A percentile compares a stretch with the other conserved stretches of the same genome.
Evolutionary conservation across 2,797 vertebrate species (phyloP).

Genomic region (Pelobates cultripes): DNA sequence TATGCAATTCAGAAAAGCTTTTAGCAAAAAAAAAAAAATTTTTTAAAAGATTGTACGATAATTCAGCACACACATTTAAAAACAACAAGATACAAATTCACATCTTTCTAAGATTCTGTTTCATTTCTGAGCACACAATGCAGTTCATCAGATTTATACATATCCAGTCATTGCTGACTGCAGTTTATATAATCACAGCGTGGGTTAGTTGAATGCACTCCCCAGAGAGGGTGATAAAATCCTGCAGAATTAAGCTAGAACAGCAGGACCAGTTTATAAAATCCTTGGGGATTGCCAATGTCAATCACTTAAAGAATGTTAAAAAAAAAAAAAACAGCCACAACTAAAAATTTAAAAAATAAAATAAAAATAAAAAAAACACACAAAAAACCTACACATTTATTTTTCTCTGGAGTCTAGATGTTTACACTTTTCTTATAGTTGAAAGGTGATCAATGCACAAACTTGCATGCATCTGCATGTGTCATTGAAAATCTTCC

Average conservation of each 20-base stretch:
- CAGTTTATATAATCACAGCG: conserved; percentile 54
- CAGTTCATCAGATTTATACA: conserved; percentile 37
- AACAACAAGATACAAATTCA: background rate
- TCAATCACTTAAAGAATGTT: conserved; percentile 47
- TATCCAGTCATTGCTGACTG: conserved; percentile 33
- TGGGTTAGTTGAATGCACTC: conserved; percentile 44
- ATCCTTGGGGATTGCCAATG: conserved; percentile 47
- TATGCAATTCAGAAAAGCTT: conserved; percentile 1
- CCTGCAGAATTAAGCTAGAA: conserved; percentile 47
- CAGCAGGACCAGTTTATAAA: conserved; percentile 50
- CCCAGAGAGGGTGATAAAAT: conserved; percentile 47
- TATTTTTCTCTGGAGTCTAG: background rate
- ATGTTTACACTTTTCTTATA: too few species aligned
- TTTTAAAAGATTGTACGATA: background rate
- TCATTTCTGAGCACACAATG: conserved; percentile 19
- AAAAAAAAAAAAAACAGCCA: background rate
- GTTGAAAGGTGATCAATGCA: too few species aligned
- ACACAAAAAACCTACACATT: background rate
- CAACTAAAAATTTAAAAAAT: background rate
- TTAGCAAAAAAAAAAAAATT: background rate
- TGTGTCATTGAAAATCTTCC: too few species aligned
- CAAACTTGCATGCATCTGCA: too few species aligned
- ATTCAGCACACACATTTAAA: background rate
- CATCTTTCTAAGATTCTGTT: background rate
- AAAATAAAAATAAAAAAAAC: background rate